Evolutionary conservation across 1,140 invertebrate species (phyloP), one percentile per base, ranked within the genome.

Genomic region (Dendrolimus punctatus): DNA sequence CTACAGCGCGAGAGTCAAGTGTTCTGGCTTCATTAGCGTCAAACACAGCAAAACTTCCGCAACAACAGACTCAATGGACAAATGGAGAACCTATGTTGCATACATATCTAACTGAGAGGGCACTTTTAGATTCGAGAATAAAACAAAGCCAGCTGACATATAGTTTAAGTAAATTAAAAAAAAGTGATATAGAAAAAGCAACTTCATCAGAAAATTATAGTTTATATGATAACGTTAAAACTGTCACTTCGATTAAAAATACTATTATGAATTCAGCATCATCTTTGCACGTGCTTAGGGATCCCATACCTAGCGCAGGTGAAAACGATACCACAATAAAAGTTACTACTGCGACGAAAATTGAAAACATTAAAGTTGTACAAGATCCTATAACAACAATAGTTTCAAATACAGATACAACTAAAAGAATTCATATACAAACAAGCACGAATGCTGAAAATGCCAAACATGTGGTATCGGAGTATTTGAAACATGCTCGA

Each of bases 41-140:
- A 41, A 92, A 90, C 10, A 91, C 91, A 57, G 90, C 91, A 42
- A 87, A 90, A 52, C 65, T 91, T 43, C 90, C 90, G 3, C 86
- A 88, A 55, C 85, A 90, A 51, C 87, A 80, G 6, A 78, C 76
- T 57, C 87, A 89, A 54, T 90, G 89, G 90, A 78, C 85, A 6
- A 85, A 90, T 40, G 88, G 89, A 6, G 89, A 91, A 45, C 89
- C 89, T 6, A 91, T 94, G 88, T 73, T 94, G 9, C 92, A 94
- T 59, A 92, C 91, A 0, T 95, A 95, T 80, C 87, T 94, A 47
- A 94, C 92, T 5, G 93, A 94, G 71, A 88, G 91, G 74, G 92
- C 93, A n/a, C 85, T 94, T 9, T 89, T 92, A 71, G 91, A 94
- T 66, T 89, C 91, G 42, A 91, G 91, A 78, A 92, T 94, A n/a